Evolutionary conservation across 2,888 invertebrate species (phyloP), one percentile per base, ranked within the genome.

Genomic region (Chironomus tentans): DNA sequence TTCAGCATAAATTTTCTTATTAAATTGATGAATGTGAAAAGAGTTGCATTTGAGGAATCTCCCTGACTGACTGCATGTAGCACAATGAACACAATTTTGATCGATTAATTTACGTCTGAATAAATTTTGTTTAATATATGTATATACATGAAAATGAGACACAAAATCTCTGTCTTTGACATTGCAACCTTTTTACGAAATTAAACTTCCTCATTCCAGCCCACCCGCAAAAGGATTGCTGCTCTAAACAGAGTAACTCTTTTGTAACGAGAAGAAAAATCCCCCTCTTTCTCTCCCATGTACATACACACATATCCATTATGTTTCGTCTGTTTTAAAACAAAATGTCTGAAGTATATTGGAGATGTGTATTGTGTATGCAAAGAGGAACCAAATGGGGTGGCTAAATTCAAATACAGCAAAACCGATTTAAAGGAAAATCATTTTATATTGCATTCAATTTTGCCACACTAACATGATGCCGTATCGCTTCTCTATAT

Each of bases 61-160:
- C 15, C n/a, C 50, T 50, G n/a, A 12, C 13, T n/a, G n/a, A n/a
- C 13, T 4, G 50, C 22, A 1, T 38, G 10, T 2, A 38, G 38
- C 3, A 56, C n/a, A 4, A 56, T n/a, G 15, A 7, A 56, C 15
- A 56, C 15, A 65, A n/a, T 65, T 15, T 70, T 70, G 70, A 71
- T 71, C 71, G 71, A 71, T 71, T 71, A 47, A 47, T 71, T 71
- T 71, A n/a, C 46, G 56, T 71, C 56, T 56, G 24, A 50, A 71
- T 28, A 70, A n/a, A 46, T 47, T 69, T 68, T 68, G 28, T 50
- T 50, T 4, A 12, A 50, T 15, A 15, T 50, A 50, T 50, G 4
- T 24, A 24, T 24, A 24, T 2, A 3, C 4, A 24, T 24, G 4
- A 4, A 28, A 4, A 28, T 56, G 15, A 56, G 56, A 15, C 56